These are phyloP conservation scores for Onychomys arenicola DNA, from an alignment of 2,797 vertebrate species.

Conservation along the genomic window DNA sequence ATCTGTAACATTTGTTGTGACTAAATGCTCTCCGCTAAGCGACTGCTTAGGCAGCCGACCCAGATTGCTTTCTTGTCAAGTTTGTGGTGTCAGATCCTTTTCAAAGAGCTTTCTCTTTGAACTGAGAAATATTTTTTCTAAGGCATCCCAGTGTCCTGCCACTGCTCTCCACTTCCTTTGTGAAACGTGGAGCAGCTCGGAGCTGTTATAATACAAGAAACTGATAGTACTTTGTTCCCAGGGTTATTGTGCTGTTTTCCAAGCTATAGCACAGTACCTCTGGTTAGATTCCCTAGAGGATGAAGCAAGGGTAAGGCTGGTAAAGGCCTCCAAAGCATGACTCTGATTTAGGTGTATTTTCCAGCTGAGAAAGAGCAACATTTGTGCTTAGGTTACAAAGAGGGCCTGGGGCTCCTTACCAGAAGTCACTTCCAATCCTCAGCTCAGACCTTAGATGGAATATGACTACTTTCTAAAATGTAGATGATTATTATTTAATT, in stretches of 20 bases:
- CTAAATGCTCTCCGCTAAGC: not conserved
- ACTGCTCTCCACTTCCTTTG: not conserved
- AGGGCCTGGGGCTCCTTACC: not conserved
- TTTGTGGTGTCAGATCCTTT: not conserved
- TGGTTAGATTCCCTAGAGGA: not conserved
- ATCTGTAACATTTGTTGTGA: not conserved
- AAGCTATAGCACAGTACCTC: not conserved
- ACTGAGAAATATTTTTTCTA: slow-evolving; percentile 34
- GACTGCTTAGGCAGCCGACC: not conserved
- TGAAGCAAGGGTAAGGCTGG: not conserved
- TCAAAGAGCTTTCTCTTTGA: slow-evolving; percentile 6
- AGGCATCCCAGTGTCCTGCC: not conserved
- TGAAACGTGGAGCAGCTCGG: not conserved
- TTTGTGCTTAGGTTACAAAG: not conserved
- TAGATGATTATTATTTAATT: not conserved
- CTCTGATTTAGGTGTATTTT: not conserved
- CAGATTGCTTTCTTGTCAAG: not conserved
- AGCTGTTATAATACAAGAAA: not conserved
- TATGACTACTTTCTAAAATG: not conserved
- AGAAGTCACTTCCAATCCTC: not conserved
- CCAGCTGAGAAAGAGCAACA: not conserved
- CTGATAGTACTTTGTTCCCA: not conserved
- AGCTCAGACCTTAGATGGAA: not conserved
- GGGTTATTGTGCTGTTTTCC: not conserved
- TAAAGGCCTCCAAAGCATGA: not conserved